A percentile compares a stretch with the other conserved stretches of the same genome.
Conservation (phyloP, 2,113 vertebrate species). For the Trachemys scripta region DNA sequence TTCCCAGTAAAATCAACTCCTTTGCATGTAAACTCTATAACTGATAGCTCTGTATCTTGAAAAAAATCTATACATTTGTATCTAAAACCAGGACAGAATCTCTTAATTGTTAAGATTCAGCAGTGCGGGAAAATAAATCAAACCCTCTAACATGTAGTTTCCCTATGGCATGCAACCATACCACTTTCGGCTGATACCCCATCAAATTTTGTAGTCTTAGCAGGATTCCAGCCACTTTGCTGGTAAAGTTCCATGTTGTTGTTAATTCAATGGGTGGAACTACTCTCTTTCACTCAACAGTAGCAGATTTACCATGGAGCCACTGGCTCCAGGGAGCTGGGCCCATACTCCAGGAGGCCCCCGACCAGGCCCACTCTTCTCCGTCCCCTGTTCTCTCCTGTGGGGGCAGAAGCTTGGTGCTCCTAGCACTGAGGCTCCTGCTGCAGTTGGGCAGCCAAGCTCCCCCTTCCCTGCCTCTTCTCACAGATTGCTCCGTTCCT, state of each 20-base stretch:
- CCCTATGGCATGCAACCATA: background rate
- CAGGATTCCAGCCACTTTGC: background rate
- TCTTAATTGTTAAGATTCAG: background rate
- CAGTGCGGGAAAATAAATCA: background rate
- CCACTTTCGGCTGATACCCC: background rate
- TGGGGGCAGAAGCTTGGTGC: too few species aligned
- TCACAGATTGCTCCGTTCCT: too few species aligned
- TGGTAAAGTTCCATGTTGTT: background rate
- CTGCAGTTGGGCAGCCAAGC: too few species aligned
- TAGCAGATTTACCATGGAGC: too few species aligned
- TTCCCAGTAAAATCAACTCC: background rate
- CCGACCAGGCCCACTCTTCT: too few species aligned
- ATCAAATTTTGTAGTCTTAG: background rate
- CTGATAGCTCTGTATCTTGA: background rate
- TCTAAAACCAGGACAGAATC: background rate
- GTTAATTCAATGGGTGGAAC: background rate
- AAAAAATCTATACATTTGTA: background rate
- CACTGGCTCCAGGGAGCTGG: too few species aligned
- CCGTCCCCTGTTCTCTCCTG: too few species aligned
- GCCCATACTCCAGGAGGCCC: too few species aligned
- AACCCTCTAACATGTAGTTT: background rate
- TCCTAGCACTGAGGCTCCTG: too few species aligned
- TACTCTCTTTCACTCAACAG: background rate
- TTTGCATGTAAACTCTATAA: background rate
- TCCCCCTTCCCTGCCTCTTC: too few species aligned